Base-by-base conservation (phyloP, 2,888 invertebrate species). In the Subacronicta megacephala region DNA sequence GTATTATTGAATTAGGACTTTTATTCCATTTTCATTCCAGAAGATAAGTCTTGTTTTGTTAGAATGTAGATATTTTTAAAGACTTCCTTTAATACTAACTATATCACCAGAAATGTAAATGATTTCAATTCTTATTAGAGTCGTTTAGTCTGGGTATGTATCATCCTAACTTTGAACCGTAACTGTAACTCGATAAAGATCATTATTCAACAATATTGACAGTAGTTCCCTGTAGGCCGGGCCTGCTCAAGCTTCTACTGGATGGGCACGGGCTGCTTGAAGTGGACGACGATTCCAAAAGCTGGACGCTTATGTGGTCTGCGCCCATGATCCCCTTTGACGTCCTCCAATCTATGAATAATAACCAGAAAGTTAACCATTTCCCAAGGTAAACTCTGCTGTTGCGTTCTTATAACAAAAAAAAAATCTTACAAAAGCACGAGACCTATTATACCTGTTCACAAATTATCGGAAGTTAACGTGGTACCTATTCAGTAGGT, bases 251-350 rank as follows among this genome's bases (percentile, higher is more conserved):
- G n/a, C 23, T 12, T 1, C 12, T 73, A 44, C 73, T 85, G 26
- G 65, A 81, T 0, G 78, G 76, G 12, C 84, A 84, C 64, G 85
- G 84, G 4, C 59, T 84, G 42, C 1, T 37, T 15, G 66, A 76
- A 57, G 77, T 65, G 3, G 43, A 47, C 0, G 46, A 41, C 12
- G 56, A 65, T 3, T 47, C 59, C 38, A 23, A 49, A 3, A 9
- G 41, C 4, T 85, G 81, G 80, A 66, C 60, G 18, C 73, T 85
- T 7, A 60, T 74, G 66, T 84, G 84, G 82, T 77, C 82, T 1
- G 47, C 56, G 5, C 23, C 13, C 20, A 52, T 57, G 46, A 63
- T 80, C 33, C 71, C 75, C 41, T 51, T 76, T 51, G 74, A 62
- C 0, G 43, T 60, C 18, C 68, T 80, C 42, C 67, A 66, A 47